Evolutionary conservation across 2,113 vertebrate genomes (phyloP), one percentile per base, ranked within the genome.

Genomic region (Sardina pilchardus): DNA sequence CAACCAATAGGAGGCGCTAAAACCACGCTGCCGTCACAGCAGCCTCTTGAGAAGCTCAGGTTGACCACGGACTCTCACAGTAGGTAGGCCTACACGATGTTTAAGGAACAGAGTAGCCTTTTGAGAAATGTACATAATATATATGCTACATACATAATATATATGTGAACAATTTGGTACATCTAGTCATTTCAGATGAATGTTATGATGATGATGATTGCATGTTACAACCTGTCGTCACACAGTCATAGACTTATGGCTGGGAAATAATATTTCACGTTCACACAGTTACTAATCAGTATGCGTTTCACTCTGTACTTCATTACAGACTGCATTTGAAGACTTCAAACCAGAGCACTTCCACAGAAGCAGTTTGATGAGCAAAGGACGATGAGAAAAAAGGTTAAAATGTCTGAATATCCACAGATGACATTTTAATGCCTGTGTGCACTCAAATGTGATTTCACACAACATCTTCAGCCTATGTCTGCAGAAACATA

Each of bases 1-100:
- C 63, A 17, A 89, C 91, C 95, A 95, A 93, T 92, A 90, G 95
- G 91, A 91, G 95, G 92, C 93, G 89, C 90, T 92, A 91, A 91
- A 91, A 91, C 90, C 89, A 91, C 80, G 88, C 75, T 85, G 82
- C 81, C 84, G 26, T 36, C 19, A 48, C 50, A 59, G 53, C 53
- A 59, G 53, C 53, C 53, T 24, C 53, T 21, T 59, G 21, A 59
- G 53, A 59, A 24, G 3, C 10, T 16, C 0, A 14, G 48, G 14
- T 50, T 50, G 17, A 10, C 45, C 45, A 47, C 45, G 12, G 45
- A 47, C 48, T 42, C 7, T 7, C 19, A 6, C 53, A 4, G 17
- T 59, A 59, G 53, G 17, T 53, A 47, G 45, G 53, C 4, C 53
- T 6, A 59, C 19, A 59, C 53, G 1, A 6, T 6, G 53, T 6